phyloP scores from a whole-genome alignment of 2,113 vertebrate genomes.

The Mesembrinibis cayennensis region DNA sequence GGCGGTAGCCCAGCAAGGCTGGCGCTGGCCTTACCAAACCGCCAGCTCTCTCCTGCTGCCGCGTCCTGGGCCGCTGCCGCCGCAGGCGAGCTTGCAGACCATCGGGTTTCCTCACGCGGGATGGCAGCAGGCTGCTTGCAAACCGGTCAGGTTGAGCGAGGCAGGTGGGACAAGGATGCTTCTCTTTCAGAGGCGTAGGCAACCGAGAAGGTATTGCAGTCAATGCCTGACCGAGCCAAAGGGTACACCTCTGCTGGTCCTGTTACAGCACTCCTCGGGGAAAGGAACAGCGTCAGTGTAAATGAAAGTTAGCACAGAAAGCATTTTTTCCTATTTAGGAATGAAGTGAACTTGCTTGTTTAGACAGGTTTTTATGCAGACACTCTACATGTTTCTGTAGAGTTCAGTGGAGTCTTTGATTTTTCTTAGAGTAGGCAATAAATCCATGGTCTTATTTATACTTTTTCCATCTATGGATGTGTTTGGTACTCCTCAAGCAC shows the following conservation, averaged over 20 bases:
- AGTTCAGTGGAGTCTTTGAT: background rate
- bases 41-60: background rate
- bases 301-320: background rate
- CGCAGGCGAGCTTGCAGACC: background rate
- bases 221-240: rapidly evolving
- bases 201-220: rapidly evolving
- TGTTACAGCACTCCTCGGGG: rapidly evolving
- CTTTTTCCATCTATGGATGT: background rate
- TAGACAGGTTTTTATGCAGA: background rate
- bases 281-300: background rate
- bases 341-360: background rate
- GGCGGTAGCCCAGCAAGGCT: background rate
- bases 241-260: background rate
- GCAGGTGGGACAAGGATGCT: background rate
- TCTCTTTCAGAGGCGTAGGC: background rate
- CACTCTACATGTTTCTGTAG: background rate
- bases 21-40: rapidly evolving
- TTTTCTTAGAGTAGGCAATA: background rate
- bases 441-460: background rate
- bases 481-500: background rate
- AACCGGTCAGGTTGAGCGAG: rapidly evolving
- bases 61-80: rapidly evolving
- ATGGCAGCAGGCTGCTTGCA: background rate
- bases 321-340: background rate
- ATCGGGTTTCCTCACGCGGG: rapidly evolving